These are phyloP conservation scores for Sphinx pinastri DNA, from an alignment of 2,888 invertebrate species.

Conservation along the genomic window DNA sequence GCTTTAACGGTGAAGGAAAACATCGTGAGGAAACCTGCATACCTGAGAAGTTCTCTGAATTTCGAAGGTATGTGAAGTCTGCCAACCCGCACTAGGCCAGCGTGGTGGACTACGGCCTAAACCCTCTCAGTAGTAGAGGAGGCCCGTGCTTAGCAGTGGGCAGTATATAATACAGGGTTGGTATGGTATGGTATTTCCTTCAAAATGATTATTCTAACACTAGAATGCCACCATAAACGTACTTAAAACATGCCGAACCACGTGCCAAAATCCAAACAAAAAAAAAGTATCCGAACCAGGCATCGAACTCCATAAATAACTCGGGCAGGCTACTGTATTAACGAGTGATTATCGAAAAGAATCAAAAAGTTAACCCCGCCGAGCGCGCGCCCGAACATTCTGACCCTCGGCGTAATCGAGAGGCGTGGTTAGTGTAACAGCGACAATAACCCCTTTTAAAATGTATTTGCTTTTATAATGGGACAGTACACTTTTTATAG, in stretches of 20 bases:
- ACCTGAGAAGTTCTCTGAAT: too few relatives aligned
- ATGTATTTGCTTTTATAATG: not conserved
- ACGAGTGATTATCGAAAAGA: slow-evolving; percentile 77
- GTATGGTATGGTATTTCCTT: too few relatives aligned
- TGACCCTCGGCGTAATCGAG: slow-evolving; percentile 48
- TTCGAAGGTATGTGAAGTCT: too few relatives aligned
- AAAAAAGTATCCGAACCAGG: not conserved
- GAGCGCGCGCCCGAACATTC: slow-evolving; percentile 48
- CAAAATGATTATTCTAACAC: not conserved
- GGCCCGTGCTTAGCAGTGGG: too few relatives aligned
- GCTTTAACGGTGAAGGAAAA: too few relatives aligned
- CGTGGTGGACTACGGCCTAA: too few relatives aligned
- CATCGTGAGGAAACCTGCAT: too few relatives aligned
- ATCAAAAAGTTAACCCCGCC: slow-evolving; percentile 72
- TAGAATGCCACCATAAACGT: not conserved
- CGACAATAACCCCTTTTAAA: slow-evolving; percentile 30
- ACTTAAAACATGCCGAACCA: not conserved
- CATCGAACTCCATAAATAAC: slow-evolving; percentile 46
- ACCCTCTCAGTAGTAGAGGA: too few relatives aligned
- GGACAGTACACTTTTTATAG: not conserved
- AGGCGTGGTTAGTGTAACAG: slow-evolving; percentile 38
- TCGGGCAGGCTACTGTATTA: slow-evolving; percentile 63
- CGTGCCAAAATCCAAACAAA: not conserved
- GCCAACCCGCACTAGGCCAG: too few relatives aligned
- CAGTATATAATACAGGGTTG: too few relatives aligned